Evolutionary conservation across 2,888 invertebrate genomes (phyloP).

Genomic region (Cyclophora punctaria): DNA sequence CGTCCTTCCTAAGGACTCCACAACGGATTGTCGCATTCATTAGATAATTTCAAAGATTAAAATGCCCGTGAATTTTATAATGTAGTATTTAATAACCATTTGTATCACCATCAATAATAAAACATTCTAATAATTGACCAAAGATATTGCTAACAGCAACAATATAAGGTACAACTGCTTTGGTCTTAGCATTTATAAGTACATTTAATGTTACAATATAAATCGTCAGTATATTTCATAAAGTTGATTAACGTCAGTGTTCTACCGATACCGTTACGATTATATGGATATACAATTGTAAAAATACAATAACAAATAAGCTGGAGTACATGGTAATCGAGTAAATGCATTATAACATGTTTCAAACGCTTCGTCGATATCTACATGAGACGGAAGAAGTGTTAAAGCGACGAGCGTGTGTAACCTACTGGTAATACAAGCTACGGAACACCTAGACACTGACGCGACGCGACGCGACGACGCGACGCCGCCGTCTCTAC

Average conservation of each 20-base stretch:
- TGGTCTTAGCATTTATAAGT: slow-evolving; percentile 65
- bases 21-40: slow-evolving; percentile 17
- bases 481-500: slow-evolving; percentile 17
- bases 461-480: slow-evolving; percentile 51
- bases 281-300: slow-evolving; percentile 36
- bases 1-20: slow-evolving; percentile 12
- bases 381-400: slow-evolving; percentile 36
- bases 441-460: slow-evolving; percentile 63
- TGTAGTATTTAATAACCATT: slow-evolving; percentile 48
- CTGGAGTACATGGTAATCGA: slow-evolving; percentile 40
- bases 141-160: slow-evolving; percentile 69
- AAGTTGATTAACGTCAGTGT: slow-evolving; percentile 33
- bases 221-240: slow-evolving; percentile 39
- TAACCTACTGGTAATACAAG: slow-evolving; percentile 23
- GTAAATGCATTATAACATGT: slow-evolving; percentile 46
- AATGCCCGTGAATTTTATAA: slow-evolving; percentile 44
- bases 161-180: slow-evolving; percentile 58
- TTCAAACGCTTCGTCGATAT: slow-evolving; percentile 38
- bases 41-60: slow-evolving; percentile 36
- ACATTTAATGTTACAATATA: slow-evolving; percentile 52
- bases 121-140: slow-evolving; percentile 73
- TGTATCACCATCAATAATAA: slow-evolving; percentile 57
- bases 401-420: slow-evolving; percentile 25
- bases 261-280: slow-evolving; percentile 27
- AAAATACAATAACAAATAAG: slow-evolving; percentile 50